phyloP scores from a whole-genome alignment of 1,140 invertebrate species.

The Pseudomyrmex cubaensis region DNA sequence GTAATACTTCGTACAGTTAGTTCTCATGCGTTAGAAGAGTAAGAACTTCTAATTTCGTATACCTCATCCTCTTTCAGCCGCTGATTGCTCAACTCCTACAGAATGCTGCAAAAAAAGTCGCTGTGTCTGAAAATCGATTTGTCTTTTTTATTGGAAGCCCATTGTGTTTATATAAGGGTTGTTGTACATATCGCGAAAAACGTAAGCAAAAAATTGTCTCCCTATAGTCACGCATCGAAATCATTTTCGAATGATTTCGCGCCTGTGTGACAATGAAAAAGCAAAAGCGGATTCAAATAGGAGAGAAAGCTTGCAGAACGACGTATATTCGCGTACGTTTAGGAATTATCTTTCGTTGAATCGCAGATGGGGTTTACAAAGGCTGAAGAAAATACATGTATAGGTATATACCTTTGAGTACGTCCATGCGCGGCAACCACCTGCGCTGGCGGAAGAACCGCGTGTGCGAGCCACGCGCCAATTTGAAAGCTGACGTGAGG shows the following conservation, averaged over 20 bases:
- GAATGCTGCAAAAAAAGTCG: conserved; percentile 64
- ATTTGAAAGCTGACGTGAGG: conserved; percentile 49
- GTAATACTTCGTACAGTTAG: too few species aligned
- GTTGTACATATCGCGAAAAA: too few species aligned
- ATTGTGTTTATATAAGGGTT: too few species aligned
- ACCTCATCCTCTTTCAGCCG: too few species aligned
- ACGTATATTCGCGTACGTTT: too few species aligned
- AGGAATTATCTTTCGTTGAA: too few species aligned
- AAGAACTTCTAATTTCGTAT: not conserved
- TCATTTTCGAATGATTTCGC: conserved; percentile 13
- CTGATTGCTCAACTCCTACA: too few species aligned
- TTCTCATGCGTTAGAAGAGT: too few species aligned
- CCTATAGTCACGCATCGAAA: conserved; percentile 12
- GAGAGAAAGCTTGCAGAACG: not conserved
- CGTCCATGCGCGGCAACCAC: conserved; percentile 4
- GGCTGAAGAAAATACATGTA: not conserved
- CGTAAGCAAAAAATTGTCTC: conserved; percentile 1
- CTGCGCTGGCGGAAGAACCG: not conserved
- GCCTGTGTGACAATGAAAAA: not conserved
- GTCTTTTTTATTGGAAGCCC: too few species aligned
- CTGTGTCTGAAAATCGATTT: too few species aligned
- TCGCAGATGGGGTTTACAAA: too few species aligned
- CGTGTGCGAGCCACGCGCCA: conserved; percentile 14
- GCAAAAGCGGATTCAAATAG: conserved; percentile 4
- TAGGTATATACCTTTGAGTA: not conserved